Evolutionary conservation across 2,888 invertebrate species (phyloP), one percentile per base, ranked within the genome.

Genomic region (Choreutis nemorana): DNA sequence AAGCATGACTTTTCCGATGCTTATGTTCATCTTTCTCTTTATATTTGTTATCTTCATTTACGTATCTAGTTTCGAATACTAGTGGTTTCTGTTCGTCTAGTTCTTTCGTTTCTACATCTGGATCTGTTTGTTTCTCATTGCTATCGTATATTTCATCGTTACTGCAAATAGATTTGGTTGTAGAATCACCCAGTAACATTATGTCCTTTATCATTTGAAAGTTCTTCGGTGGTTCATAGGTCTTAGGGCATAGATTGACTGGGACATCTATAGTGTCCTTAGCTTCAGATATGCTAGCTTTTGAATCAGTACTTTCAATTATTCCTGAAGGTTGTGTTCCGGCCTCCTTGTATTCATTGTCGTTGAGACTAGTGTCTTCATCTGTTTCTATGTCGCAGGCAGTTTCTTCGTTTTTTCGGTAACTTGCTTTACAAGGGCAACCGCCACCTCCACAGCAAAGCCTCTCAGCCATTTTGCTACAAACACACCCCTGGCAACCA

Each of bases 261-360:
- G n/a, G n/a, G n/a, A n/a, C n/a, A n/a, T n/a, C n/a, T n/a, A n/a
- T n/a, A n/a, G n/a, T n/a, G n/a, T n/a, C n/a, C n/a, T n/a, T n/a
- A n/a, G n/a, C n/a, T n/a, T n/a, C n/a, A n/a, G n/a, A n/a, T n/a
- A n/a, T n/a, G n/a, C n/a, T n/a, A n/a, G n/a, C n/a, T n/a, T n/a
- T n/a, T n/a, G n/a, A n/a, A n/a, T n/a, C n/a, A n/a, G n/a, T n/a
- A n/a, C n/a, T n/a, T n/a, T n/a, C n/a, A n/a, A n/a, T n/a, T n/a
- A n/a, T n/a, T n/a, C n/a, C 49, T 0, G 59, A 61, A 32, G 50
- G 48, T 34, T 66, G 64, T 0, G 59, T 62, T 40, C 58, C 48
- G 2, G 55, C 52, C 18, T 64, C 51, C 1, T 55, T 39, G 13
- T 37, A 45, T 18, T 50, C 48, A 2, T n/a, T n/a, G n/a, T n/a